A percentile compares a stretch with the other conserved stretches of the same genome.
These are phyloP conservation scores for Scyliorhinus canicula DNA, from an alignment of 2,797 vertebrate species.

Conservation along the genomic window DNA sequence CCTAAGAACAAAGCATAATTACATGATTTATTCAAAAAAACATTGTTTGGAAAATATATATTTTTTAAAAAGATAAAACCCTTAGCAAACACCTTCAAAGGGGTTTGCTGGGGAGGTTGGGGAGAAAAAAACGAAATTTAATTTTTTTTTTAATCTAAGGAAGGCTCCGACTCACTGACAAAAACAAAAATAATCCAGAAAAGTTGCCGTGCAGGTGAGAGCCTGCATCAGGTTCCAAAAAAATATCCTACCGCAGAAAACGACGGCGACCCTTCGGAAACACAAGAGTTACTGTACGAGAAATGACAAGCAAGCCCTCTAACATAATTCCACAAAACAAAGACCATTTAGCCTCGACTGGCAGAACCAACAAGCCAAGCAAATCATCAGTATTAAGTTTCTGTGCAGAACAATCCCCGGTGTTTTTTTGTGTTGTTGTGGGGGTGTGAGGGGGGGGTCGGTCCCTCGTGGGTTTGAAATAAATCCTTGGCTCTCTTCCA, in stretches of 20 bases:
- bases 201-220: slow-evolving; percentile 4
- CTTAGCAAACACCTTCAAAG: neutral
- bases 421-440: neutral
- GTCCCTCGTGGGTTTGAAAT: slow-evolving; percentile 43
- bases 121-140: neutral
- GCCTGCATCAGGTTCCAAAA: neutral
- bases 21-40: slow-evolving; percentile 1
- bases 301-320: neutral
- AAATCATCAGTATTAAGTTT: neutral
- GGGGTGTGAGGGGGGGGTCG: slow-evolving; percentile 38
- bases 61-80: neutral
- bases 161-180: neutral
- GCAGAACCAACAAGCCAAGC: neutral
- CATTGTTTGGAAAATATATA: no score
- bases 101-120: neutral
- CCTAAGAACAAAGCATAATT: slow-evolving; percentile 43
- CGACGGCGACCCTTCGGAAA: neutral
- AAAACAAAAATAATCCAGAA: neutral
- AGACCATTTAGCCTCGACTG: neutral
- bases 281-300: neutral
- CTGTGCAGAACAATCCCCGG: neutral
- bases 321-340: slow-evolving; percentile 14
- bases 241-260: neutral
- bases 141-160: no score
- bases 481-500: neutral